phyloP scores from a whole-genome alignment of 2,888 invertebrate species.

The Strigamia transsilvanica region DNA sequence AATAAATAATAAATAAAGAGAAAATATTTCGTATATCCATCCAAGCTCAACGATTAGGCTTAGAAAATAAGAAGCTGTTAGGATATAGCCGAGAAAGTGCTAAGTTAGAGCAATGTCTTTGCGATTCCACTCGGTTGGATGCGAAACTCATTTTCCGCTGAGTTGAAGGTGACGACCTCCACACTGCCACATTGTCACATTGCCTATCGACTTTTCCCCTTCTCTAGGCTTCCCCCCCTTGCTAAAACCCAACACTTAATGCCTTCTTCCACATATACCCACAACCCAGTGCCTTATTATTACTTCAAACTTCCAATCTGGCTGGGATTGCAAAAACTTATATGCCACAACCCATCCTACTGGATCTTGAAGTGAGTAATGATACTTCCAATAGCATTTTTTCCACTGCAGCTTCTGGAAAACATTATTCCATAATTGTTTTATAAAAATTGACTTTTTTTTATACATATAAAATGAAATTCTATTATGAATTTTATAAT shows the following conservation, averaged over 20 bases:
- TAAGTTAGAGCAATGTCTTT: constrained; percentile 30
- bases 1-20: no score
- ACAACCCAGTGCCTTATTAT: not conserved
- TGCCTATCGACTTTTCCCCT: constrained; percentile 23
- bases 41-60: not conserved
- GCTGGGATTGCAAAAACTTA: not conserved
- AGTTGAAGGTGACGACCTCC: constrained; percentile 26
- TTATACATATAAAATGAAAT: no score
- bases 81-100: not conserved
- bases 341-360: constrained; percentile 1
- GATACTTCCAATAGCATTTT: not conserved
- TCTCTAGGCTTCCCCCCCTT: not conserved
- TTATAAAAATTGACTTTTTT: no score
- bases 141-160: constrained; percentile 30
- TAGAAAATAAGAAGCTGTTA: constrained; percentile 1
- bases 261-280: not conserved
- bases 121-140: constrained; percentile 30
- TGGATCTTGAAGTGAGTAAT: not conserved
- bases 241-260: constrained; percentile 25
- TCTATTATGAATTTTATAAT: no score
- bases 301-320: constrained; percentile 13
- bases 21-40: not conserved
- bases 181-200: constrained; percentile 30
- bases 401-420: not conserved
- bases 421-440: no score